Conservation (phyloP, 2,888 invertebrate genomes). For the Perizoma affinitatum region DNA sequence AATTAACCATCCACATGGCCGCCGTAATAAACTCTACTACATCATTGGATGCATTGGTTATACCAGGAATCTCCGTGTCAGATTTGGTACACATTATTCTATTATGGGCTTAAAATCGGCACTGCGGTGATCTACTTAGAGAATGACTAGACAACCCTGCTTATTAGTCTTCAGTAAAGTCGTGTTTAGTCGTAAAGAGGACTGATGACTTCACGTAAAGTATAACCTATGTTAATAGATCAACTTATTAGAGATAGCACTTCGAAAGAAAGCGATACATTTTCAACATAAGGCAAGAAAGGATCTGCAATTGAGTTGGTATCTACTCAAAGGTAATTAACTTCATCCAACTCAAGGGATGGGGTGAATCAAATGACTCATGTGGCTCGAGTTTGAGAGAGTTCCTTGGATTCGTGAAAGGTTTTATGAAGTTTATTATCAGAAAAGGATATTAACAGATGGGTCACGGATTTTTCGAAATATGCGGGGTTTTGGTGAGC, state of each 20-base stretch:
- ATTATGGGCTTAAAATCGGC: slow-evolving; percentile 14
- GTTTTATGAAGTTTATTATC: no score
- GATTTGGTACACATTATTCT: slow-evolving; percentile 12
- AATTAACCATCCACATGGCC: no score
- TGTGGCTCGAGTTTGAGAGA: not conserved
- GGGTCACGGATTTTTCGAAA: no score
- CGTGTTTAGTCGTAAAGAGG: not conserved
- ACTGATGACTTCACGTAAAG: not conserved
- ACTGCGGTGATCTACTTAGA: slow-evolving; percentile 19
- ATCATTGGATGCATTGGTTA: no score
- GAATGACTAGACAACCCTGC: slow-evolving; percentile 6
- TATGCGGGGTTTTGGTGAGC: no score
- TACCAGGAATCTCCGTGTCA: not conserved
- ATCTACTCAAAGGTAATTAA: not conserved
- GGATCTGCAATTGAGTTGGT: not conserved
- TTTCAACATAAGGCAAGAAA: not conserved
- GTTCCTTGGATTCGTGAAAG: no score
- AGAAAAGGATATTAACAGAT: no score
- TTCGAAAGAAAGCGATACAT: not conserved
- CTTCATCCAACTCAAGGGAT: slow-evolving; percentile 8
- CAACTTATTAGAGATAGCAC: not conserved
- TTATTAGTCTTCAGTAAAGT: not conserved
- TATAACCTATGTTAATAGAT: not conserved
- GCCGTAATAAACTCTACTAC: no score
- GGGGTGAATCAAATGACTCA: slow-evolving; percentile 1